Percentiles rank a stretch among this genome's conserved stretches.
Evolutionary conservation across 1,140 invertebrate genomes (phyloP).

Genomic region (Penaeus indicus): DNA sequence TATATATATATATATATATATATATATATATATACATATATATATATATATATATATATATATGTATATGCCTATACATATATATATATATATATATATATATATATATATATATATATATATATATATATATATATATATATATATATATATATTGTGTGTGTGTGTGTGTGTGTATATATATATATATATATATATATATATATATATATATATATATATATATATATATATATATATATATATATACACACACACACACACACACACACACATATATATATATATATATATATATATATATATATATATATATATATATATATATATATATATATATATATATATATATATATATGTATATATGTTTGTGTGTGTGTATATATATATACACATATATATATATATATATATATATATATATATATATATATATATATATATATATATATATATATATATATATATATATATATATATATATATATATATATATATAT

Average conservation of each 20-base stretch:
- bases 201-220: constrained; percentile 25
- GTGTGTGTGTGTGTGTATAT: too few species aligned
- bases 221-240: constrained; percentile 5
- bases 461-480: constrained; percentile 30
- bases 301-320: constrained; percentile 1
- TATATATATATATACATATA: constrained; percentile 6
- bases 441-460: constrained; percentile 5
- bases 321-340: constrained; percentile 30
- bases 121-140: constrained; percentile 9
- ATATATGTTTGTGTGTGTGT: too few species aligned
- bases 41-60: constrained; percentile 20
- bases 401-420: constrained; percentile 30
- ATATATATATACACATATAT: too few species aligned
- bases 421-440: constrained; percentile 25
- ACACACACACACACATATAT: too few species aligned
- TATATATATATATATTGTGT: not conserved
- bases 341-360: constrained; percentile 22
- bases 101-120: constrained; percentile 30
- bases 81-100: constrained; percentile 22
- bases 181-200: constrained; percentile 30
- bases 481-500: constrained; percentile 25
- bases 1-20: constrained; percentile 5
- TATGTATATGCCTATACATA: not conserved
- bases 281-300: constrained; percentile 28
- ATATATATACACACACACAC: too few species aligned